Percentiles rank a stretch among this genome's conserved stretches.
Conservation (phyloP, 1,140 invertebrate species). For the Ditylenchus dipsaci region DNA sequence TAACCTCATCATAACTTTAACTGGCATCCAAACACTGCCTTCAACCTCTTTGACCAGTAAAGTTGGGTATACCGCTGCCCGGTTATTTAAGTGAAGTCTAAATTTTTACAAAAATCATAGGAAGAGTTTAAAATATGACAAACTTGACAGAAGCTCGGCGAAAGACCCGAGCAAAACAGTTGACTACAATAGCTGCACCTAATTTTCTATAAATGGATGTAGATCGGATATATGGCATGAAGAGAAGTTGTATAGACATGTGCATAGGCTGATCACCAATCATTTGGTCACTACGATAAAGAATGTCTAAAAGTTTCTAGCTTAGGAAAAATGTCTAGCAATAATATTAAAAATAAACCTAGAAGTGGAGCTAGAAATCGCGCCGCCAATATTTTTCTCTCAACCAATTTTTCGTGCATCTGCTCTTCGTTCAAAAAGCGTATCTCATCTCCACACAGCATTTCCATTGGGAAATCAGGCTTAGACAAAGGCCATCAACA, state of each 20-base stretch:
- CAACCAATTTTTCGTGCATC: conserved; percentile 24
- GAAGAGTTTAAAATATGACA: neutral
- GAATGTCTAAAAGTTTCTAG: conserved; percentile 21
- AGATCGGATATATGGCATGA: conserved; percentile 41
- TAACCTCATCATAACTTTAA: conserved; percentile 22
- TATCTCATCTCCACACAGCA: conserved; percentile 45
- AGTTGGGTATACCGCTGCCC: neutral
- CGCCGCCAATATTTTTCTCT: conserved; percentile 40
- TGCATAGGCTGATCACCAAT: conserved; percentile 33
- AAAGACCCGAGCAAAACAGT: conserved; percentile 8
- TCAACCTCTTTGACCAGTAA: conserved; percentile 29
- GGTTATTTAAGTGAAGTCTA: neutral
- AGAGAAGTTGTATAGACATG: conserved; percentile 38
- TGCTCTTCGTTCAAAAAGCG: conserved; percentile 32
- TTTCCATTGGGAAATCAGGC: conserved; percentile 15
- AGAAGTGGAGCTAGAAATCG: conserved; percentile 41
- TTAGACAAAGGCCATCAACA: conserved; percentile 30
- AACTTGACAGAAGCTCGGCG: conserved; percentile 7
- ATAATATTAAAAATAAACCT: neutral
- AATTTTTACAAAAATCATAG: too few species aligned
- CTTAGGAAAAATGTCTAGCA: neutral
- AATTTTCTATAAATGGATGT: conserved; percentile 40
- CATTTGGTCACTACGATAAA: conserved; percentile 17
- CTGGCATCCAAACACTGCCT: neutral
- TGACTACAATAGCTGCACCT: conserved; percentile 37